Percentiles rank a stretch among this genome's conserved stretches.
These are phyloP conservation scores for Noctua janthina DNA, from an alignment of 2,888 invertebrate genomes.

Conservation along the genomic window DNA sequence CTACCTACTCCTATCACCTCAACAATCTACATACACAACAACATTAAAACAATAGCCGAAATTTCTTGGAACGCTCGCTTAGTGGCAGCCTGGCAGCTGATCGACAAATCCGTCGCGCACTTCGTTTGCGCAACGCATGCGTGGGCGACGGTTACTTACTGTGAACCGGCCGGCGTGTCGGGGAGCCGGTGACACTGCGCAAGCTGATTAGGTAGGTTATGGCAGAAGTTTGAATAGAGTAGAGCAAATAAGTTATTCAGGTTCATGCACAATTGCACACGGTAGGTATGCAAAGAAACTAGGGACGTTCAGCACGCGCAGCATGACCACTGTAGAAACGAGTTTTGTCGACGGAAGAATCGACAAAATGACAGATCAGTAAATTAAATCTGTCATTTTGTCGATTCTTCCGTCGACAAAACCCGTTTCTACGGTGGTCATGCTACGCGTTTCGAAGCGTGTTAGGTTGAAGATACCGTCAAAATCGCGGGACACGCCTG, in stretches of 20 bases:
- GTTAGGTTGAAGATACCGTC: background rate
- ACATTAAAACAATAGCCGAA: slow-evolving; percentile 60
- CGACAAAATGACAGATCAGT: no score
- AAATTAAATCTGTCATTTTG: no score
- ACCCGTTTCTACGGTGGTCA: no score
- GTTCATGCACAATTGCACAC: background rate
- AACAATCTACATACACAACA: slow-evolving; percentile 3
- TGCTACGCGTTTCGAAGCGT: background rate
- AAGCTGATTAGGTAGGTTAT: slow-evolving; percentile 20
- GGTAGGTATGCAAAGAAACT: background rate
- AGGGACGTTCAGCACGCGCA: background rate
- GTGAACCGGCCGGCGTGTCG: slow-evolving; percentile 49
- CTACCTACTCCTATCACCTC: background rate
- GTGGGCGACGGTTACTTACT: slow-evolving; percentile 66
- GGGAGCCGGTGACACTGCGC: slow-evolving; percentile 32
- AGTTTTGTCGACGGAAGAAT: no score
- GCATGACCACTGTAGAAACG: no score
- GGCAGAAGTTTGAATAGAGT: slow-evolving; percentile 41
- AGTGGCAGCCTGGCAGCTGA: slow-evolving; percentile 74
- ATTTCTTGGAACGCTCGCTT: slow-evolving; percentile 59
- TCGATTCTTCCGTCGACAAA: no score
- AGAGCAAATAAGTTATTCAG: background rate
- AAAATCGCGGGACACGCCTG: background rate
- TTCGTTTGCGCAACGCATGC: slow-evolving; percentile 64
- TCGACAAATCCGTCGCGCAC: slow-evolving; percentile 69